Evolutionary conservation across 1,140 invertebrate species (phyloP), one percentile per base, ranked within the genome.

Genomic region (Philopotamus ludificatus): DNA sequence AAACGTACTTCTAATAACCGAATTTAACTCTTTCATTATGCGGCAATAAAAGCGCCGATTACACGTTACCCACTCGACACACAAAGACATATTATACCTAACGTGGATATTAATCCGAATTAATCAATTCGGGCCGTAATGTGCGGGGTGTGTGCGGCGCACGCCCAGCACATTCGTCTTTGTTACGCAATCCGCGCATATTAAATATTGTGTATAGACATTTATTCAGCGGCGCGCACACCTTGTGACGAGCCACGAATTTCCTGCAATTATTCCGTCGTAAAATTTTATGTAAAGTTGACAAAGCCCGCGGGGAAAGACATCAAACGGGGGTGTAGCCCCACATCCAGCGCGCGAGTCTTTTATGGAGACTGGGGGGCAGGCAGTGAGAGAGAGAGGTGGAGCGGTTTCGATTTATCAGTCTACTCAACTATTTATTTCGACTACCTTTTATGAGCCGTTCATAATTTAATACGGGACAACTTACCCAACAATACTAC

Each of bases 401-500:
- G 22, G 8, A 3, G n/a, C 26, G 26, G 16, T 34, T 57, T 57
- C 53, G 53, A 57, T 57, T 57, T 57, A 41, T 57, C 53, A 25
- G 53, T 20, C 53, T 21, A 25, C 53, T 23, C 21, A 42, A 42
- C 53, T 57, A 57, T 57, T 57, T 57, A 57, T 57, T 57, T 57
- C 53, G 53, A 57, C 28, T 57, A 57, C 34, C 53, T 57, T 57
- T 57, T 57, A 57, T 57, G 53, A 57, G 28, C 2, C 53, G 53
- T 57, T 57, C 53, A 57, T 57, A 57, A 57, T 57, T 57, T 57
- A 57, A 57, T 57, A 25, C 18, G 53, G 53, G 15, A 57, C 53
- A 54, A 23, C 23, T 26, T 54, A 3, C 2, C 21, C 10, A 23
- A 22, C n/a, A n/a, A n/a, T n/a, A n/a, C n/a, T n/a, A n/a, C n/a